Base-by-base conservation (phyloP, 2,113 vertebrate species). In the Chitala chitala region DNA sequence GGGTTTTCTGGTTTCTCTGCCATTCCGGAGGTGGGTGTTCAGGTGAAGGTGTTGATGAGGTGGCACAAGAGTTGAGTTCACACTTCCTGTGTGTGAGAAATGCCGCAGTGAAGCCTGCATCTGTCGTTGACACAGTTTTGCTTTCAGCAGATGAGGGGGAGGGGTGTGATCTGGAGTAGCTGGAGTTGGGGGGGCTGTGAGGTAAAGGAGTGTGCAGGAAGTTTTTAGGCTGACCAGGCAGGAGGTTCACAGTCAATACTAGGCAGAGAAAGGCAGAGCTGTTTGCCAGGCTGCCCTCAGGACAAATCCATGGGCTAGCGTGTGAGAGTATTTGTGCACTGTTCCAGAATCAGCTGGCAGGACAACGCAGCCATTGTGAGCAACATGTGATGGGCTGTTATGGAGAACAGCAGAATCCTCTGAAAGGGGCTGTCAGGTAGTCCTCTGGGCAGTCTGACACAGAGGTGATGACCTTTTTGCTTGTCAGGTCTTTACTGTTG, bases 191-290 rank as follows among this genome's bases (percentile, higher is more conserved):
- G 9, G 51, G 51, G 17, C 3, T 3, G 20, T 15, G 7, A 10
- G 8, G 24, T 51, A 24, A 10, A 7, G 42, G 72, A 58, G 40
- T 31, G 17, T 61, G 72, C 73, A 74, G 74, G 80, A 73, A 81
- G 80, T 79, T 83, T 85, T 80, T 83, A 83, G 79, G 83, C 77
- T 81, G 79, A 78, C 76, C 68, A 46, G 75, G 78, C 73, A 78
- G 85, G 75, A 82, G 74, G 81, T 78, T 83, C 76, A 77, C 75
- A 77, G 78, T 75, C 81, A 54, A 20, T 64, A 48, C 75, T 76
- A 74, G 74, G 70, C 78, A 71, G 17, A 26, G 58, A 42, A 66
- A 76, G 75, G 26, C 12, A 17, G 55, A 46, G 24, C 54, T 44
- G 40, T 13, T 29, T 7, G 29, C 13, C 10, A 31, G 71, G 12